Evolutionary conservation across 2,888 invertebrate genomes (phyloP).

Genomic region (Cerastoderma edule): DNA sequence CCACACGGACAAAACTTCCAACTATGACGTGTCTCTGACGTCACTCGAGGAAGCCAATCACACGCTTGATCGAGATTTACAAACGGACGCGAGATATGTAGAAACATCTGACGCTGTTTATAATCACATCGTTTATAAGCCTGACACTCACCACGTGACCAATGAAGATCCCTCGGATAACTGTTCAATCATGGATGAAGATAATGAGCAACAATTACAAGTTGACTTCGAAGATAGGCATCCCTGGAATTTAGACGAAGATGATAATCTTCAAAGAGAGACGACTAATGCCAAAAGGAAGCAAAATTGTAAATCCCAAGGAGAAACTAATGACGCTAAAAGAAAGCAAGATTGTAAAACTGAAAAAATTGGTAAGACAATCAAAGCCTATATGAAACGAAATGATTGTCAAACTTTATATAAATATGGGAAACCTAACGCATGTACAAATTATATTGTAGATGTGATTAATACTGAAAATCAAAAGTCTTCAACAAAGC

Average conservation of each 20-base stretch:
- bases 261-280: background rate
- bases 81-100: background rate
- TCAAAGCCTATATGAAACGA: background rate
- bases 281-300: background rate
- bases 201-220: background rate
- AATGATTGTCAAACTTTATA: background rate
- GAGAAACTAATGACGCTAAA: background rate
- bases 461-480: background rate
- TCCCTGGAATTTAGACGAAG: background rate
- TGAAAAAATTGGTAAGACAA: background rate
- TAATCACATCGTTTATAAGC: background rate
- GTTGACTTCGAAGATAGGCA: background rate
- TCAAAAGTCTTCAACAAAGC: background rate
- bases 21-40: background rate
- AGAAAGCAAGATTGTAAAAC: background rate
- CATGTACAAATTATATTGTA: background rate
- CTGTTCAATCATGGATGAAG: background rate
- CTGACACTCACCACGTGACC: background rate
- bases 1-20: background rate
- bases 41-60: background rate
- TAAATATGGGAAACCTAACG: background rate
- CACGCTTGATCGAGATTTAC: background rate
- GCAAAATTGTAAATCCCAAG: background rate
- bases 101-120: conserved; percentile 1
- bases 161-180: background rate